Base-by-base conservation (phyloP, 2,113 vertebrate species). In the Oryzias celebensis region DNA sequence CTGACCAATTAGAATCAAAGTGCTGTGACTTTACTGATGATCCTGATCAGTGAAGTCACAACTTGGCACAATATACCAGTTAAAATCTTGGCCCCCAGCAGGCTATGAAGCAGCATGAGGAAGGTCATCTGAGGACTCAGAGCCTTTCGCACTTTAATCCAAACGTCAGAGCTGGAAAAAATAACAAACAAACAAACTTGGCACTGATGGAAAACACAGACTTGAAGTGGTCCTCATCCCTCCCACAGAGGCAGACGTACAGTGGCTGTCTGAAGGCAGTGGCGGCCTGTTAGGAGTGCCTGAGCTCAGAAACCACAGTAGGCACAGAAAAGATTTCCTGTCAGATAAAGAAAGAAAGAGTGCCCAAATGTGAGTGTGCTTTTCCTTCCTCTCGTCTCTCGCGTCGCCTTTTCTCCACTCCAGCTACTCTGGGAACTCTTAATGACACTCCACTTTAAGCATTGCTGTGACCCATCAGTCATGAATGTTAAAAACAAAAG, bases 351-450 rank as follows among this genome's bases (percentile, higher is more conserved):
- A 36, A 36, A 36, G 31, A 36, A 36, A 36, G 36, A 36, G 36
- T 36, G 36, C 10, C 36, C 36, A 36, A 13, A 36, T 36, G 36
- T 36, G 31, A 36, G 36, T 12, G 2, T 10, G 36, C 36, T 12
- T 36, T 36, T 36, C 36, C 36, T 81, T 79, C 54, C 80, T 87
- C 78, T 84, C 60, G 79, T 65, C 59, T 66, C 56, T 14, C 16
- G 31, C 53, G 42, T 71, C 48, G 7, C 59, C 58, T 52, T 62
- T 24, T 62, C 57, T 75, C 65, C 73, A 79, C 85, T 83, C 57
- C 65, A 75, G 85, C 75, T 83, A 68, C 85, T 77, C 8, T 24
- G 77, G 85, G 80, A 85, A 62, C 64, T 57, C 67, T 61, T 77
- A 85, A 85, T 81, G 79, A 77, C 75, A 44, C 75, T 77, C 70